These are phyloP conservation scores for Diarsia brunnea DNA, from an alignment of 2,888 invertebrate species.

Conservation along the genomic window DNA sequence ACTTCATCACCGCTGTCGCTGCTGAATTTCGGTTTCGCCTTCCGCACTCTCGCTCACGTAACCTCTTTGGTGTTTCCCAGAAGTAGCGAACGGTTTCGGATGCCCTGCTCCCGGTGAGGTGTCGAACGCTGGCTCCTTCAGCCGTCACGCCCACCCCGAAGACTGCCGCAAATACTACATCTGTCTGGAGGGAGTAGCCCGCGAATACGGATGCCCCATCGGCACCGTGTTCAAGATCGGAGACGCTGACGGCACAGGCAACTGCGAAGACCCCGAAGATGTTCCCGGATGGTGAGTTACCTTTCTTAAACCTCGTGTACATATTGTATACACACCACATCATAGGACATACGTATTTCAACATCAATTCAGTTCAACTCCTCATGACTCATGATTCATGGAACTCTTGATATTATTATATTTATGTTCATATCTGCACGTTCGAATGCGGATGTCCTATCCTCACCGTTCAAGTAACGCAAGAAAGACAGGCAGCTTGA, in stretches of 20 bases:
- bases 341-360: conserved; percentile 63
- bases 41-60: conserved; percentile 80
- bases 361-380: conserved; percentile 34
- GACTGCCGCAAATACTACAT: conserved; percentile 99
- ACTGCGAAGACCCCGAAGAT: conserved; percentile 98
- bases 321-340: conserved; percentile 61
- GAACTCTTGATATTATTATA: conserved; percentile 31
- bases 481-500: conserved; percentile 79
- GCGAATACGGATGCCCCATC: conserved; percentile 98
- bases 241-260: conserved; percentile 96
- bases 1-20: conserved; percentile 71
- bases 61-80: conserved; percentile 90
- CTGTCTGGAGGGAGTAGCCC: conserved; percentile 96
- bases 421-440: conserved; percentile 31
- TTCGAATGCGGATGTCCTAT: conserved; percentile 74
- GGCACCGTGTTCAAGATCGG: conserved; percentile 99
- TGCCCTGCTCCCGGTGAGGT: conserved; percentile 96
- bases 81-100: conserved; percentile 97
- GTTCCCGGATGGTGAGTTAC: conserved; percentile 97
- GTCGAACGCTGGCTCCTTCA: conserved; percentile 96
- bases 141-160: conserved; percentile 98
- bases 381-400: conserved; percentile 27
- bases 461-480: conserved; percentile 80
- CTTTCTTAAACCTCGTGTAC: conserved; percentile 51
- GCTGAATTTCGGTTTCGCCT: conserved; percentile 78